Evolutionary conservation across 2,797 vertebrate species (phyloP).

Genomic region (Pelodytes ibericus): DNA sequence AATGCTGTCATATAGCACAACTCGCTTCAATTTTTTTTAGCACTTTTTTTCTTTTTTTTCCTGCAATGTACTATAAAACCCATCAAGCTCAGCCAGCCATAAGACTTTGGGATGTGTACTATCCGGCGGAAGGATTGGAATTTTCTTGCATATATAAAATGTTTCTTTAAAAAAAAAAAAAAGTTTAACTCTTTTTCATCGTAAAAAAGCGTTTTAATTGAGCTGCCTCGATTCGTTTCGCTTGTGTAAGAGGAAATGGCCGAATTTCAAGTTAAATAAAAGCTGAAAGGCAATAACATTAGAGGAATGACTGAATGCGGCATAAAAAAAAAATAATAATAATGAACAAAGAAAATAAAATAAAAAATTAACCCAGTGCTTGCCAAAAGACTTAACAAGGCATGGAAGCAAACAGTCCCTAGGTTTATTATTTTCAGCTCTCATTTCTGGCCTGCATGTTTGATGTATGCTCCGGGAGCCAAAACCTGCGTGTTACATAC

Average conservation of each 20-base stretch:
- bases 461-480: too few relatives aligned
- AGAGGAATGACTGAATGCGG: slow-evolving; percentile 14
- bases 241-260: slow-evolving; percentile 46
- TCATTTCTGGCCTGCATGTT: too few relatives aligned
- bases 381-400: not conserved
- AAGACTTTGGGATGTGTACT: too few relatives aligned
- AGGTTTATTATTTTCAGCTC: too few relatives aligned
- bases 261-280: slow-evolving; percentile 21
- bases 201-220: slow-evolving; percentile 5
- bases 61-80: too few relatives aligned
- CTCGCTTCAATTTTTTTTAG: not conserved
- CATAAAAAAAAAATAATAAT: slow-evolving; percentile 10
- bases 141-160: not conserved
- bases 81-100: too few relatives aligned
- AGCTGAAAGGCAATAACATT: not conserved
- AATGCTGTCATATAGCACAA: not conserved
- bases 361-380: slow-evolving; percentile 5
- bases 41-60: not conserved
- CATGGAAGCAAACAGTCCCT: not conserved
- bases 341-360: not conserved
- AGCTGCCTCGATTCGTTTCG: slow-evolving; percentile 14
- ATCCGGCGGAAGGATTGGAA: too few relatives aligned
- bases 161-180: not conserved
- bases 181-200: not conserved
- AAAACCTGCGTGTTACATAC: too few relatives aligned